Conservation (phyloP, 2,113 vertebrate genomes). For the Rhinopomastus cyanomelas region DNA sequence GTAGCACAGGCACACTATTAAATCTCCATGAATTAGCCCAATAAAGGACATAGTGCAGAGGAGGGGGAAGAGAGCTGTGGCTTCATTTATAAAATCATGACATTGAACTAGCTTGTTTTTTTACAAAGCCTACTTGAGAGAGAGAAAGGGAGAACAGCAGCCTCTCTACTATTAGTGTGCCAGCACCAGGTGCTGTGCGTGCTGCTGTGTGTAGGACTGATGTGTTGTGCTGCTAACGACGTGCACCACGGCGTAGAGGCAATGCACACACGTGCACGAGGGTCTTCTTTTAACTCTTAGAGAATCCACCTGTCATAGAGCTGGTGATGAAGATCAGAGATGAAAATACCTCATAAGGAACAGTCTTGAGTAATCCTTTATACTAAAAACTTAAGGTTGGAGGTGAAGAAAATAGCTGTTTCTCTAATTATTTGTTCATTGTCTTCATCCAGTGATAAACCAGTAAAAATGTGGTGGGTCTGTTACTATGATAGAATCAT, state of each 20-base stretch:
- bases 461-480: too few species aligned
- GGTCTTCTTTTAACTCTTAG: too few species aligned
- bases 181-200: not conserved
- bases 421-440: not conserved
- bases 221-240: not conserved
- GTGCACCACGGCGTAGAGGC: not conserved
- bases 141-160: not conserved
- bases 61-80: not conserved
- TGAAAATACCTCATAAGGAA: not conserved
- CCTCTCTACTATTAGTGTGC: not conserved
- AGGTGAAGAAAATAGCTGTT: not conserved
- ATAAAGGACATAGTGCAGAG: not conserved
- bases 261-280: not conserved
- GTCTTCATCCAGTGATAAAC: not conserved
- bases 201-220: not conserved
- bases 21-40: not conserved
- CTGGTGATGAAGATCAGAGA: not conserved
- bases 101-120: not conserved
- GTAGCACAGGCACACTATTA: not conserved
- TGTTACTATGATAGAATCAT: too few species aligned
- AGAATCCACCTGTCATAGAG: not conserved
- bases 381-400: not conserved
- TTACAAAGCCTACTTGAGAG: not conserved
- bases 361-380: not conserved
- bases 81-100: not conserved